These are phyloP conservation scores for Drosophila neotestacea DNA, from an alignment of 2,888 invertebrate genomes.

Conservation along the genomic window DNA sequence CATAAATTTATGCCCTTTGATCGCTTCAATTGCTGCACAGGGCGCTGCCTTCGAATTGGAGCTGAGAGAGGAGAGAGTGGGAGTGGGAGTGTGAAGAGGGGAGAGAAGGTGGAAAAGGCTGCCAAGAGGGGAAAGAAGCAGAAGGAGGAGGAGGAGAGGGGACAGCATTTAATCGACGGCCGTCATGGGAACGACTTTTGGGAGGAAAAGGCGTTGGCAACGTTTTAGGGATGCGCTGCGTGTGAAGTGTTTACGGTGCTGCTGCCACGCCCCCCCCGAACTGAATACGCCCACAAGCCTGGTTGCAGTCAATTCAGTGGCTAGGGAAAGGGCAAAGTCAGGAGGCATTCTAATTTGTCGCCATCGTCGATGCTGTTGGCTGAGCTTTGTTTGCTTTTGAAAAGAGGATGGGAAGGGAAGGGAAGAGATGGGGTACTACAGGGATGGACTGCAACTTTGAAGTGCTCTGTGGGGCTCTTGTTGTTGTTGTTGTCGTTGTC, in stretches of 20 bases:
- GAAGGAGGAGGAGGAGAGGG: constrained; percentile 6
- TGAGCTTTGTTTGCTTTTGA: constrained; percentile 49
- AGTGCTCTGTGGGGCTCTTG: constrained; percentile 57
- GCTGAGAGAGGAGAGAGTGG: not conserved
- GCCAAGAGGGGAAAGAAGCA: too few relatives aligned
- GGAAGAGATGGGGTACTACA: not conserved
- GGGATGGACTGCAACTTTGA: constrained; percentile 69
- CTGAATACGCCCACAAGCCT: constrained; percentile 13
- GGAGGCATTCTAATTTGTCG: constrained; percentile 77
- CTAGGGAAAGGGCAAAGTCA: not conserved
- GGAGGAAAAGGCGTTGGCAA: constrained; percentile 56
- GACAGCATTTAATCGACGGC: constrained; percentile 72
- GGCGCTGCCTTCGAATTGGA: constrained; percentile 19
- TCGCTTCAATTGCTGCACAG: constrained; percentile 80
- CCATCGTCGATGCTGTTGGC: constrained; percentile 58
- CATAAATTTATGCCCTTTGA: constrained; percentile 86
- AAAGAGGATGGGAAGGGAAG: not conserved
- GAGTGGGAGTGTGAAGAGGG: not conserved
- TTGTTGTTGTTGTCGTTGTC: constrained; percentile 8
- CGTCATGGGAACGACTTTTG: constrained; percentile 66
- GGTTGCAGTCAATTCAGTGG: constrained; percentile 33
- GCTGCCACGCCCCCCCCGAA: constrained; percentile 65
- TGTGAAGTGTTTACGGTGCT: constrained; percentile 67
- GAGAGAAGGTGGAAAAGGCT: too few relatives aligned
- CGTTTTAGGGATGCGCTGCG: constrained; percentile 76